These are phyloP conservation scores for Drosophila neonasuta DNA, from an alignment of 2,888 invertebrate species.

Conservation along the genomic window DNA sequence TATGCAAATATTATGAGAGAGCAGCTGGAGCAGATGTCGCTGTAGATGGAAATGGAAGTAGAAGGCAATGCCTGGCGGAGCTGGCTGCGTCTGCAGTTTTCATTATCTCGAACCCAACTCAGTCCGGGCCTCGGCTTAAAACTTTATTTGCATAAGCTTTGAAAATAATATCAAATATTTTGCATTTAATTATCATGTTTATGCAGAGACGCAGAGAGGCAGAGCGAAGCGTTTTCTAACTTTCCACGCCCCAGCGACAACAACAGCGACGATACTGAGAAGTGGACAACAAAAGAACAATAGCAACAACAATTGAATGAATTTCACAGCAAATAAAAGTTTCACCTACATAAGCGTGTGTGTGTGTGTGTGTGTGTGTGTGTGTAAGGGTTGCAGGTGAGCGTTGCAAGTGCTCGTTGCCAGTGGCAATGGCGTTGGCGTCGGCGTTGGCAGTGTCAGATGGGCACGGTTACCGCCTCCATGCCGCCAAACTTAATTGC, in stretches of 20 bases:
- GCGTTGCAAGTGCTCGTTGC: neutral
- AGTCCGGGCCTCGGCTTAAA: constrained; percentile 44
- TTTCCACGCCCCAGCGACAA: constrained; percentile 22
- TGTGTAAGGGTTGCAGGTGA: neutral
- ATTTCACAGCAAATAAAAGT: constrained; percentile 62
- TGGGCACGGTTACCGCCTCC: constrained; percentile 28
- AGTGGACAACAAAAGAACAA: constrained; percentile 28
- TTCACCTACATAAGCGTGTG: constrained; percentile 37
- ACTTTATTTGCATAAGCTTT: constrained; percentile 73
- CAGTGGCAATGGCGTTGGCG: neutral
- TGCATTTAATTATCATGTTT: constrained; percentile 72
- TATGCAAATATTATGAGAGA: constrained; percentile 61
- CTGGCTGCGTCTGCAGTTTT: constrained; percentile 60
- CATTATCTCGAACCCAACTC: constrained; percentile 52
- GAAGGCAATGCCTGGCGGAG: neutral
- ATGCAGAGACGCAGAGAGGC: constrained; percentile 32
- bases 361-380: neutral
- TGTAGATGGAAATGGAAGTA: neutral
- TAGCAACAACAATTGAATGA: constrained; percentile 32
- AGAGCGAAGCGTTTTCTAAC: constrained; percentile 25
- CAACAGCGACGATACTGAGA: constrained; percentile 8
- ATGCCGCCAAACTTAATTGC: constrained; percentile 60
- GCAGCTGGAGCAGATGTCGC: constrained; percentile 8
- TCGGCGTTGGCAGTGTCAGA: constrained; percentile 9
- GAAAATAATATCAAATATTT: constrained; percentile 74